Evolutionary conservation across 1,140 invertebrate genomes (phyloP).

Genomic region (Hylaeus anthracinus): DNA sequence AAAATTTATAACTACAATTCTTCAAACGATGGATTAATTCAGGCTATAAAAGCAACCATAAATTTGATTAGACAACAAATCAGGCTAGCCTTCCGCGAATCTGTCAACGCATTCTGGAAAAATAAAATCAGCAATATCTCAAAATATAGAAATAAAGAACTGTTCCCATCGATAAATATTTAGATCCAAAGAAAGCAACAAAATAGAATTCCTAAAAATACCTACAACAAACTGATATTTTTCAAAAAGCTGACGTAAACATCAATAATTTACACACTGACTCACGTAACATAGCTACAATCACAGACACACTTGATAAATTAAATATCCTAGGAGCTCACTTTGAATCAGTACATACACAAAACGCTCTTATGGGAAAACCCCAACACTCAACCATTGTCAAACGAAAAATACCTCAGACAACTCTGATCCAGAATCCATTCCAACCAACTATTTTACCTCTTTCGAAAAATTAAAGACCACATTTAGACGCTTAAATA

Average conservation of each 20-base stretch:
- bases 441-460: neutral
- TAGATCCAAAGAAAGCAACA: neutral
- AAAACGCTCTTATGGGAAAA: slow-evolving; percentile 9
- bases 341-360: neutral
- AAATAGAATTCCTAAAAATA: neutral
- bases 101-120: neutral
- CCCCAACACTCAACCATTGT: neutral
- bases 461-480: neutral
- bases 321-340: neutral
- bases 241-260: neutral
- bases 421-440: neutral
- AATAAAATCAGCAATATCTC: neutral
- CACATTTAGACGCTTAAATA: slow-evolving; percentile 13
- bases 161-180: neutral
- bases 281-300: neutral
- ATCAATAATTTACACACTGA: neutral
- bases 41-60: neutral
- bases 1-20: neutral
- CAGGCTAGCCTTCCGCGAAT: neutral
- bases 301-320: neutral
- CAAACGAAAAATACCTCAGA: neutral
- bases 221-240: neutral
- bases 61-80: neutral
- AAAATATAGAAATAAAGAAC: neutral
- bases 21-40: neutral